Evolutionary conservation across 2,888 invertebrate genomes (phyloP), one percentile per base, ranked within the genome.

Genomic region (Megaustenia siamemsis): DNA sequence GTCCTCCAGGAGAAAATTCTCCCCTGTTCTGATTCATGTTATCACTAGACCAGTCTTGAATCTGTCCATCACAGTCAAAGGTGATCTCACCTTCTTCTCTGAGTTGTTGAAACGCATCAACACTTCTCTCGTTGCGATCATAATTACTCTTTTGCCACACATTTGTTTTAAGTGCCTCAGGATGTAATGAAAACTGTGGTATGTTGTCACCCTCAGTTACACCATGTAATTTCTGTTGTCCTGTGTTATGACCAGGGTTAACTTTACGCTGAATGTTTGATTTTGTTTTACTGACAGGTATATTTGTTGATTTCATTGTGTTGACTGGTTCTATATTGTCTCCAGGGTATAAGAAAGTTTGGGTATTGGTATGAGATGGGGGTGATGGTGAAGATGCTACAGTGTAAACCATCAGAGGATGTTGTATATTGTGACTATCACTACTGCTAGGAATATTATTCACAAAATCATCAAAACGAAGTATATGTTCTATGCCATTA

Each of bases 401-500:
- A 78, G 56, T 56, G 35, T 68, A 69, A 63, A 45, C 73, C 79
- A 66, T 86, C 86, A 71, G 86, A 84, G n/a, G n/a, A 56, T 86
- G 71, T n/a, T 63, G 76, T n/a, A 49, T 80, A 38, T 66, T 63
- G 49, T 86, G 83, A 86, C 83, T 86, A 73, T 69, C 77, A 78
- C 75, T 85, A 38, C 83, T 86, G 77, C 77, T 68, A 32, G 80
- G 77, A 60, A 86, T 56, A 82, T 87, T 69, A 32, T 75, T 69
- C 18, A 86, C 53, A 71, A 86, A 69, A 71, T 86, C 81, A 60
- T 84, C 82, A 69, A 87, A 87, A 49, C 84, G 86, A 77, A 85
- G 71, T 28, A 68, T 53, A 21, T 53, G 38, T 56, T 81, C 81
- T 38, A 56, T 28, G 12, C 49, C 49, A 49, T 28, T 32, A 32